Conservation (phyloP, 2,113 vertebrate species). For the Chaetops frenatus region DNA sequence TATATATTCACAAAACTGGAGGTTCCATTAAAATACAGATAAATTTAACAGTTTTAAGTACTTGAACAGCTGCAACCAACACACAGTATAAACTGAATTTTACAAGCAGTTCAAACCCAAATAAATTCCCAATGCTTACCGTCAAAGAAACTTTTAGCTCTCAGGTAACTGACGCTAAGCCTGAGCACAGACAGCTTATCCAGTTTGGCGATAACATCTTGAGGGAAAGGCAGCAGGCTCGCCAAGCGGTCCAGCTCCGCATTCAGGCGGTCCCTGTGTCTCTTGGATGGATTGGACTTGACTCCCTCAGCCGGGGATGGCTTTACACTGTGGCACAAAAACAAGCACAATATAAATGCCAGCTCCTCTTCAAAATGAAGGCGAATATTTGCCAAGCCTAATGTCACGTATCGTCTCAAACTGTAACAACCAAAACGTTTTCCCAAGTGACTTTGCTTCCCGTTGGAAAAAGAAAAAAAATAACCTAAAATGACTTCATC, state of each 20-base stretch:
- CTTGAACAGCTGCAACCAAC: background rate
- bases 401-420: background rate
- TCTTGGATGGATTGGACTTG: constrained; percentile 86
- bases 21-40: background rate
- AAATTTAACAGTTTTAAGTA: constrained; percentile 3
- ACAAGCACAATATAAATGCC: background rate
- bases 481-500: background rate
- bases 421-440: background rate
- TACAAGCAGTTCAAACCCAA: background rate
- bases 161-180: constrained; percentile 85
- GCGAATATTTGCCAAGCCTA: background rate
- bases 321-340: constrained; percentile 67
- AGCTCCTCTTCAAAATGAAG: background rate
- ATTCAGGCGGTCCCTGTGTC: constrained; percentile 83
- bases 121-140: constrained; percentile 70
- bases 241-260: constrained; percentile 82
- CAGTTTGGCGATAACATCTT: constrained; percentile 82
- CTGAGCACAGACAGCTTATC: constrained; percentile 86
- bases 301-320: constrained; percentile 70
- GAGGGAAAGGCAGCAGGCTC: constrained; percentile 80
- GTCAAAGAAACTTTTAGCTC: constrained; percentile 85
- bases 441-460: background rate
- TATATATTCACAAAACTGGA: background rate
- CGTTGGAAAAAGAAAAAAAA: rapidly evolving
- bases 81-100: background rate